Evolutionary conservation across 2,113 vertebrate genomes (phyloP), one percentile per base, ranked within the genome.

Genomic region (Melanostigma gelatinosum): DNA sequence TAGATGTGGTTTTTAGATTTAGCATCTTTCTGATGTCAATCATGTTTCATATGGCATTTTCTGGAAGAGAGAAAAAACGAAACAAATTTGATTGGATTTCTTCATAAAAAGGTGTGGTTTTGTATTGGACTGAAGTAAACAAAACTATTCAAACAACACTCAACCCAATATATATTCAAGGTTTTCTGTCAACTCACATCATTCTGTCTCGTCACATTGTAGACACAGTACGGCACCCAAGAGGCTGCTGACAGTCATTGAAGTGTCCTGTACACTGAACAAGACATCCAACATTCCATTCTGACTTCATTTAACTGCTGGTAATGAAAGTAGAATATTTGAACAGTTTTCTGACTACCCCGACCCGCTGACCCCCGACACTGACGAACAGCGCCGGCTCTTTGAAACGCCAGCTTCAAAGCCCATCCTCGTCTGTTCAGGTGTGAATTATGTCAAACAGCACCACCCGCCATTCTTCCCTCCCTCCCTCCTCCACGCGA

Each of bases 391-490:
- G 42, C 22, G 4, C 4, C 8, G 24, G 22, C 58, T 79, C 77
- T 89, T 89, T 90, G 81, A 85, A 80, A 85, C 4, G 55, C 24
- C 80, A 18, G 40, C 85, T 89, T 90, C 88, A 92, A 92, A 92
- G 90, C 58, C 27, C 1, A 32, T 8, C 44, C 42, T 27, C 55
- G 50, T 81, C 75, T 55, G 81, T 8, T 9, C 52, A 80, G 85
- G 78, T 87, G 72, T 90, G 87, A 90, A 67, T 88, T 83, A 90
- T 84, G 78, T 42, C 77, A 32, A 52, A 20, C 54, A 15, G 69
- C 82, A 34, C 82, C 88, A 73, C 75, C 85, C 63, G 55, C 58
- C 74, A 11, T 36, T 73, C 72, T 27, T 1, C 27, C 65, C 4
- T 7, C 32, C 34, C 5, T 32, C 12, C 50, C n/a, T 9, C 12